phyloP scores from a whole-genome alignment of 64 coral and sea anemone genomes.

The Stichodactyla mertensii region DNA sequence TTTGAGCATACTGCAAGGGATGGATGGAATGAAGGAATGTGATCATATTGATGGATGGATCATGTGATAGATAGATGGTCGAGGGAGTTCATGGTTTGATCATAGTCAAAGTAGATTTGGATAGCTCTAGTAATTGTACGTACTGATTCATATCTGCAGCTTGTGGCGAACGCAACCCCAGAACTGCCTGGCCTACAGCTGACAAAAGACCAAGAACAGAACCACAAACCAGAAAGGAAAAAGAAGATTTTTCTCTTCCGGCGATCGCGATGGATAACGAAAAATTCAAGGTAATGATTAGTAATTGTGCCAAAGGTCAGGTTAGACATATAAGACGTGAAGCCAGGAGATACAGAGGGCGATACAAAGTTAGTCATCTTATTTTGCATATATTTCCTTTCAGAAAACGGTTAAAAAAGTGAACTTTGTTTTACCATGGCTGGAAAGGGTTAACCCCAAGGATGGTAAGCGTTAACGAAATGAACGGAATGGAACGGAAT shows the following conservation, averaged over 20 bases:
- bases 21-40: no score
- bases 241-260: conserved; percentile 20
- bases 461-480: conserved; percentile 23
- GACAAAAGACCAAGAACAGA: conserved; percentile 54
- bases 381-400: neutral
- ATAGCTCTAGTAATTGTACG: no score
- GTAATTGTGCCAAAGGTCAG: neutral
- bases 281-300: conserved; percentile 46
- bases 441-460: conserved; percentile 23
- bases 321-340: no score
- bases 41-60: no score
- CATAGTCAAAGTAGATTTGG: no score
- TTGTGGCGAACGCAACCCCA: neutral
- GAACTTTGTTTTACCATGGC: conserved; percentile 31
- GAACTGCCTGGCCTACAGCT: conserved; percentile 25
- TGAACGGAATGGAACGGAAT: no score
- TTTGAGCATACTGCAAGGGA: no score
- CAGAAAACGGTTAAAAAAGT: conserved; percentile 75
- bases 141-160: neutral
- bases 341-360: no score
- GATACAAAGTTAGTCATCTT: neutral
- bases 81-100: no score
- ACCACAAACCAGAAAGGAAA: conserved; percentile 8
- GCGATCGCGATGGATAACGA: conserved; percentile 28
- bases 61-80: no score